phyloP scores from a whole-genome alignment of 2,888 invertebrate species.

The Eurytoma californica region DNA sequence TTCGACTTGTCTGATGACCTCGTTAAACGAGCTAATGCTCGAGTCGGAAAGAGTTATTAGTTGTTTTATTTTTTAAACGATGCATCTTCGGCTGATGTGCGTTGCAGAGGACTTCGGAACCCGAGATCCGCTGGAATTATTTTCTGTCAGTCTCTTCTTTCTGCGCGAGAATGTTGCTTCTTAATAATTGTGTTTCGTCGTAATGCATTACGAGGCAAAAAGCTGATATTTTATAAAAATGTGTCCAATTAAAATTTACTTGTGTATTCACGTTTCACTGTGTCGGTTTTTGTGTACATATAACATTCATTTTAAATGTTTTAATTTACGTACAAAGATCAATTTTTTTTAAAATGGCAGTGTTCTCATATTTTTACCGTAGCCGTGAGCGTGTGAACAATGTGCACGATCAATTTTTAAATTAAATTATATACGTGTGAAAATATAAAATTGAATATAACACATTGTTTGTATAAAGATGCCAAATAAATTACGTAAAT shows the following conservation, averaged over 20 bases:
- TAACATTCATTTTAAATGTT: too few relatives aligned
- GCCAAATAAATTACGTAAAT: too few relatives aligned
- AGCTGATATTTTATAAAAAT: background rate
- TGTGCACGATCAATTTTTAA: background rate
- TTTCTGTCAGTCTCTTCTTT: background rate
- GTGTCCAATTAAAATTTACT: too few relatives aligned
- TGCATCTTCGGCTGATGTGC: background rate
- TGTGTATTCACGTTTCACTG: too few relatives aligned
- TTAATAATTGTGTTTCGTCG: too few relatives aligned
- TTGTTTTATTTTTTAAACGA: slow-evolving; percentile 1
- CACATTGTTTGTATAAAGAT: too few relatives aligned
- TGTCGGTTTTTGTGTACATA: too few relatives aligned
- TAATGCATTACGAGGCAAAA: background rate
- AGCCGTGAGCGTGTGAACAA: background rate
- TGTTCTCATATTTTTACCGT: too few relatives aligned
- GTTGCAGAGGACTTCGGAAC: background rate
- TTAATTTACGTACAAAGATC: too few relatives aligned
- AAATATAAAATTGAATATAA: too few relatives aligned
- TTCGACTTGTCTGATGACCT: slow-evolving; percentile 38
- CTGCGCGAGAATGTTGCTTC: background rate
- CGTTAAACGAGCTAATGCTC: slow-evolving; percentile 11
- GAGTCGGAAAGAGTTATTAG: slow-evolving; percentile 8
- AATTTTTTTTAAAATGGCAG: too few relatives aligned
- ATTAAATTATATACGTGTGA: background rate
- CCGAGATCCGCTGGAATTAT: background rate